These are phyloP conservation scores for Trachelipus rathkii DNA, from an alignment of 1,140 invertebrate species.

Conservation along the genomic window DNA sequence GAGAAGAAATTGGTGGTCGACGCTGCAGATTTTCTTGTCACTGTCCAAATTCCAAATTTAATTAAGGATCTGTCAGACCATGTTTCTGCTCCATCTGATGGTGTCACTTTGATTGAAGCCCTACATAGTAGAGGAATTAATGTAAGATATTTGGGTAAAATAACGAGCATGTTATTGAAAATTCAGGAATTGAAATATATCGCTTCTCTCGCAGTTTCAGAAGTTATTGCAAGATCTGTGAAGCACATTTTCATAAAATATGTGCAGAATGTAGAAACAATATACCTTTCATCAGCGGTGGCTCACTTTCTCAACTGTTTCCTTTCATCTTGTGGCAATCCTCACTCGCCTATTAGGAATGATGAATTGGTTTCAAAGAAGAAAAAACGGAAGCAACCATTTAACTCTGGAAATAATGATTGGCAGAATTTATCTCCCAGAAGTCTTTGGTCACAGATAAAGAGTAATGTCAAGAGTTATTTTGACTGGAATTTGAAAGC, in stretches of 20 bases:
- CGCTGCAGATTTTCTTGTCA: constrained; percentile 89
- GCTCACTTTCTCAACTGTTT: constrained; percentile 95
- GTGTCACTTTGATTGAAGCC: constrained; percentile 84
- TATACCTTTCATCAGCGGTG: constrained; percentile 80
- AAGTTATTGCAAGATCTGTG: constrained; percentile 77
- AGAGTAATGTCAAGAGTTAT: constrained; percentile 71
- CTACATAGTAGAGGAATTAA: constrained; percentile 94
- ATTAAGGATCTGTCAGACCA: constrained; percentile 89
- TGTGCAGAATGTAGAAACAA: constrained; percentile 80
- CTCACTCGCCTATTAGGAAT: constrained; percentile 57
- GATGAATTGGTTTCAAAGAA: constrained; percentile 45
- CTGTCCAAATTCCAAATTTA: constrained; percentile 88
- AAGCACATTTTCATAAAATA: constrained; percentile 92
- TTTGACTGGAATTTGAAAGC: constrained; percentile 80
- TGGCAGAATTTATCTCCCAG: constrained; percentile 82
- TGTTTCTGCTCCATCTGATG: constrained; percentile 88
- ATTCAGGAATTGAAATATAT: constrained; percentile 80
- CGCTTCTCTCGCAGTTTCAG: constrained; percentile 77
- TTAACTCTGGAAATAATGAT: constrained; percentile 54
- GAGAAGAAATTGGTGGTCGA: constrained; percentile 87
- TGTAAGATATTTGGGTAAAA: constrained; percentile 88
- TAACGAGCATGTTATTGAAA: constrained; percentile 70
- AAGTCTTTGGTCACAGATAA: constrained; percentile 80
- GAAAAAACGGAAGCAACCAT: constrained; percentile 36
- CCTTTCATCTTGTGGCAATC: constrained; percentile 65